Conservation (phyloP, 2,888 invertebrate species). For the Stenolophus ochropezus region DNA sequence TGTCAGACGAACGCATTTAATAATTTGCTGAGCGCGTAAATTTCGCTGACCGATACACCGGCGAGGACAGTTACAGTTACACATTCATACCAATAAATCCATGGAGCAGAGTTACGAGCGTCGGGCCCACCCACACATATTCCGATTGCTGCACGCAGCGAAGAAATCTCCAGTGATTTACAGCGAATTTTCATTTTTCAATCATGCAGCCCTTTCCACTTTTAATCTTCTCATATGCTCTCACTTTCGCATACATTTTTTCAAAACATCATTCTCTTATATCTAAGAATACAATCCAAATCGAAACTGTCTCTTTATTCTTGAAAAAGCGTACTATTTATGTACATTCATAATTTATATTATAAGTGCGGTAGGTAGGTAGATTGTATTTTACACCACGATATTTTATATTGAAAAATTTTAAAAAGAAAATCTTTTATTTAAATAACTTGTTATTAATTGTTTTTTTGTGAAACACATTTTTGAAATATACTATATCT, state of each 20-base stretch:
- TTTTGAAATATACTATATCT: no score
- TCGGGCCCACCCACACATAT: not conserved
- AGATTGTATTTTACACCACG: no score
- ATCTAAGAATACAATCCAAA: no score
- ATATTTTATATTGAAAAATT: no score
- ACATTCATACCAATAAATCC: slow-evolving; percentile 42
- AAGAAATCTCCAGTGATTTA: slow-evolving; percentile 32
- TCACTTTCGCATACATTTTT: not conserved
- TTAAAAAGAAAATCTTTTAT: no score
- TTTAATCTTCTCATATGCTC: not conserved
- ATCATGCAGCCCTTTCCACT: not conserved
- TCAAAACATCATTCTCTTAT: not conserved
- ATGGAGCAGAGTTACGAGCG: not conserved
- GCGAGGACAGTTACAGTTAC: slow-evolving; percentile 33
- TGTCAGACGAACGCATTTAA: slow-evolving; percentile 63
- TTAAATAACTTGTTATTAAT: no score
- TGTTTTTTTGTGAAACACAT: no score
- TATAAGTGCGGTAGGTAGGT: no score
- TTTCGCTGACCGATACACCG: slow-evolving; percentile 60
- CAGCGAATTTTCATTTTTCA: not conserved
- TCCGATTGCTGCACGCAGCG: not conserved
- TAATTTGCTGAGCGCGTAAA: slow-evolving; percentile 68
- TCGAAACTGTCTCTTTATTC: no score
- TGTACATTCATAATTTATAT: no score
- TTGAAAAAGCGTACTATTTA: no score